Percentiles rank a stretch among this genome's conserved stretches.
These are phyloP conservation scores for Drosophila takahashii DNA, from an alignment of 1,140 invertebrate species.

Conservation along the genomic window DNA sequence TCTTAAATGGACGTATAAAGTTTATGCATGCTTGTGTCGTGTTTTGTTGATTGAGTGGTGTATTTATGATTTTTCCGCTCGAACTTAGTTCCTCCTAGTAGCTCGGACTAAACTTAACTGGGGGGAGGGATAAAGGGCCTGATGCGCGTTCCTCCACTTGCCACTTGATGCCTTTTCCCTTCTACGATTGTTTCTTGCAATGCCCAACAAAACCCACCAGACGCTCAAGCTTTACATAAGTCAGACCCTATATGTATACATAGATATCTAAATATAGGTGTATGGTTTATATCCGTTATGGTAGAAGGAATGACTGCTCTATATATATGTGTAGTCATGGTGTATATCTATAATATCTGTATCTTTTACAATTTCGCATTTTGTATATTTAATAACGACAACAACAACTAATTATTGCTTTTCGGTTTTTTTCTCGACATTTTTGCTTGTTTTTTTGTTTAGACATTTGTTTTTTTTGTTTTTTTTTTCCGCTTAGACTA, in stretches of 20 bases:
- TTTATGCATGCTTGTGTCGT: conserved; percentile 44
- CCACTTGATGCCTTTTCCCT: conserved; percentile 44
- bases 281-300: conserved; percentile 54
- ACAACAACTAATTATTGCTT: conserved; percentile 83
- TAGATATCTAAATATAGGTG: conserved; percentile 59
- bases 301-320: conserved; percentile 76
- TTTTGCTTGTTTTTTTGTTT: conserved; percentile 52
- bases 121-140: conserved; percentile 32
- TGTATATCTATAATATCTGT: conserved; percentile 67
- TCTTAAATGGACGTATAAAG: conserved; percentile 74
- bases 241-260: conserved; percentile 66
- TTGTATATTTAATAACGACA: conserved; percentile 78
- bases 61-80: conserved; percentile 30
- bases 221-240: conserved; percentile 77
- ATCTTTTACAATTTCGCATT: conserved; percentile 43
- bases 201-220: conserved; percentile 78
- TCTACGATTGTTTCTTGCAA: conserved; percentile 82
- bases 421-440: conserved; percentile 77
- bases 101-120: conserved; percentile 49
- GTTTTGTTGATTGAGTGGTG: conserved; percentile 24
- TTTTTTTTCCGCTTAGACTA: conserved; percentile 59
- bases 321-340: conserved; percentile 60
- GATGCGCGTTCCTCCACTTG: conserved; percentile 36
- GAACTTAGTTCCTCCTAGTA: conserved; percentile 53
- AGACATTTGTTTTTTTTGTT: conserved; percentile 21